Conservation (phyloP, 2,113 vertebrate genomes). For the Glaucidium brasilianum region DNA sequence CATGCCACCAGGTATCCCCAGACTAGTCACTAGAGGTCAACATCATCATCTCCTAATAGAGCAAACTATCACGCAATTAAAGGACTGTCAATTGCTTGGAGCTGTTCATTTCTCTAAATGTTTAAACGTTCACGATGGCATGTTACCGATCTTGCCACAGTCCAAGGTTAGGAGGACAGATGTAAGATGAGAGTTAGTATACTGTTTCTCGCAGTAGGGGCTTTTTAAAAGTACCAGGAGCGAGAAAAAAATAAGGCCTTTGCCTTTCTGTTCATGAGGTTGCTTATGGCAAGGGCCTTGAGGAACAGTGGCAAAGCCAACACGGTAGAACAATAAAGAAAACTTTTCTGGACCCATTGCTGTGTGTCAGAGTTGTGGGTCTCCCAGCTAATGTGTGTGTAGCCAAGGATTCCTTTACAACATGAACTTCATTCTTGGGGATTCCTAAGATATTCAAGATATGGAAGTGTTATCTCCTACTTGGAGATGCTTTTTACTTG, state of each 20-base stretch:
- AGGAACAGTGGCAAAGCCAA: neutral
- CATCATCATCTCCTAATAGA: neutral
- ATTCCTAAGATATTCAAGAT: neutral
- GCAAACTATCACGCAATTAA: neutral
- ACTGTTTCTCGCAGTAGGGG: neutral
- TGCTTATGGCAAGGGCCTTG: neutral
- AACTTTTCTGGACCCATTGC: neutral
- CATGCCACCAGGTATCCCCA: neutral
- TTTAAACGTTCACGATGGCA: neutral
- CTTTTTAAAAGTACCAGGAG: neutral
- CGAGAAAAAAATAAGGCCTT: neutral
- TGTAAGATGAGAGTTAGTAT: neutral
- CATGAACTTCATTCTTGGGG: fast-evolving
- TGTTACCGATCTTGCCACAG: neutral
- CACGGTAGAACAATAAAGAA: neutral
- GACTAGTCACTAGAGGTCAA: slow-evolving; percentile 50
- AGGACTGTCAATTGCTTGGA: neutral
- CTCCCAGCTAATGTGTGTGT: neutral
- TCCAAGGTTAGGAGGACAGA: neutral
- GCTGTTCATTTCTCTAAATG: neutral
- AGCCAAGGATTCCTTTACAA: neutral
- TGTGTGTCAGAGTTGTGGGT: neutral
- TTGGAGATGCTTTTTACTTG: neutral
- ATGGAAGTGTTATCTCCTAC: neutral
- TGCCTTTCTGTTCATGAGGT: neutral